These are phyloP conservation scores for Coleophora deauratella DNA, from an alignment of 2,888 invertebrate genomes.

Conservation along the genomic window DNA sequence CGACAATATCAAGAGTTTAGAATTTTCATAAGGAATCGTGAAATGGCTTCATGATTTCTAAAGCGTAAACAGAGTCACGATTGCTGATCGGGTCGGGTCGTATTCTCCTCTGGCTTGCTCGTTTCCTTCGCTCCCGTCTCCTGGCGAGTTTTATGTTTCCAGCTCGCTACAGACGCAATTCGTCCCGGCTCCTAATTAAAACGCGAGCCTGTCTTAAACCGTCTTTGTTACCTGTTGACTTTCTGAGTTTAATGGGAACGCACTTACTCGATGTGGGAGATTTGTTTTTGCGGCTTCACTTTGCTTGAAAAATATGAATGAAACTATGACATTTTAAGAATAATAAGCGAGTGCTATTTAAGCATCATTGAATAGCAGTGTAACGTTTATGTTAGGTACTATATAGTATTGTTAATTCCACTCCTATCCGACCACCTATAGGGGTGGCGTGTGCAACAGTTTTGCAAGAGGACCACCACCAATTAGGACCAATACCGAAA, in stretches of 20 bases:
- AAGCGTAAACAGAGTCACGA: no score
- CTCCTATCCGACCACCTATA: conserved; percentile 25
- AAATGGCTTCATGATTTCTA: no score
- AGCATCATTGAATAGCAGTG: not conserved
- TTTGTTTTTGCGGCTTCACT: no score
- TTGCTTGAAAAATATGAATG: no score
- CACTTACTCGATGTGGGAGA: no score
- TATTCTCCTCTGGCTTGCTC: conserved; percentile 30
- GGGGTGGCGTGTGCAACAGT: conserved; percentile 68
- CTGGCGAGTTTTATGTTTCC: conserved; percentile 20
- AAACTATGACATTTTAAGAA: no score
- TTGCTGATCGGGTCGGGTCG: no score
- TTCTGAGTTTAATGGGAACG: no score
- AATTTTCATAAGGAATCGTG: no score
- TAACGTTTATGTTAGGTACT: conserved; percentile 1
- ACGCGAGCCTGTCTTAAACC: conserved; percentile 28
- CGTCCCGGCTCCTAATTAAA: conserved; percentile 50
- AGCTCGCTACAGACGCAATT: conserved; percentile 27
- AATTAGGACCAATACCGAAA: conserved; percentile 70
- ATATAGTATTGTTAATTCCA: not conserved
- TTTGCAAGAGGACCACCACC: conserved; percentile 64
- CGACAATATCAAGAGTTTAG: no score
- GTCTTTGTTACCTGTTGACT: conserved; percentile 16
- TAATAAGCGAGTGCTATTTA: not conserved
- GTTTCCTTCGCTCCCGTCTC: conserved; percentile 19